A percentile compares a stretch with the other conserved stretches of the same genome.
Evolutionary conservation across 2,797 vertebrate species (phyloP).

Genomic region (Sebastes matsubarae): DNA sequence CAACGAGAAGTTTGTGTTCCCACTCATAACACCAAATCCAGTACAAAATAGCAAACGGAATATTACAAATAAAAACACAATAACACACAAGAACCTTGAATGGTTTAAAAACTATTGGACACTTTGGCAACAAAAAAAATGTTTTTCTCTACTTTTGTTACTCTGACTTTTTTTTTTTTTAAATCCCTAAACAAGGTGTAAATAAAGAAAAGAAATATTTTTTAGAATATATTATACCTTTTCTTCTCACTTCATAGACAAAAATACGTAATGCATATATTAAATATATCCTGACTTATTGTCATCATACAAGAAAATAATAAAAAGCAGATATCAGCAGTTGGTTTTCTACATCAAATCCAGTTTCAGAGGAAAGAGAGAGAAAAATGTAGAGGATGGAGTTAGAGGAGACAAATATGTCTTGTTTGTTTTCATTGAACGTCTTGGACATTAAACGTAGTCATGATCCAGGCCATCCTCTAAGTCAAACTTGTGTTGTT

Average conservation of each 20-base stretch:
- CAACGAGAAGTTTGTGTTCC: slow-evolving; percentile 46
- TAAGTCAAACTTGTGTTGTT: slow-evolving; percentile 37
- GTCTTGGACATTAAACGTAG: background rate
- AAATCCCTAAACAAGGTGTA: slow-evolving; percentile 72
- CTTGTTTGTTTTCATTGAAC: slow-evolving; percentile 5
- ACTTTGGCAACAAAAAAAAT: slow-evolving; percentile 75
- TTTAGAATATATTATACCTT: slow-evolving; percentile 87
- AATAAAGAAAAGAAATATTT: slow-evolving; percentile 78
- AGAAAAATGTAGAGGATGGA: slow-evolving; percentile 19
- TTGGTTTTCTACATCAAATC: slow-evolving; percentile 81
- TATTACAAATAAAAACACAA: slow-evolving; percentile 56
- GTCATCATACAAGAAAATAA: slow-evolving; percentile 76
- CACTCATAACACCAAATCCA: slow-evolving; percentile 63
- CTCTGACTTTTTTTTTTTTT: slow-evolving; percentile 54
- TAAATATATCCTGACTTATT: slow-evolving; percentile 85
- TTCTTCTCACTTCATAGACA: slow-evolving; percentile 85
- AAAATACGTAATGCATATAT: slow-evolving; percentile 84
- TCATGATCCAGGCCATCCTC: slow-evolving; percentile 6
- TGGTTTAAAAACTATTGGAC: slow-evolving; percentile 73
- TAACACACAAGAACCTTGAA: slow-evolving; percentile 57
- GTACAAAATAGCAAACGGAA: slow-evolving; percentile 54
- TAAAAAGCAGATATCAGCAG: slow-evolving; percentile 72
- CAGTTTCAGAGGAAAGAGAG: slow-evolving; percentile 56
- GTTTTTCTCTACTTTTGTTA: slow-evolving; percentile 64
- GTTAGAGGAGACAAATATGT: slow-evolving; percentile 19